phyloP scores from a whole-genome alignment of 1,140 invertebrate genomes.

The Drosophila bocki region DNA sequence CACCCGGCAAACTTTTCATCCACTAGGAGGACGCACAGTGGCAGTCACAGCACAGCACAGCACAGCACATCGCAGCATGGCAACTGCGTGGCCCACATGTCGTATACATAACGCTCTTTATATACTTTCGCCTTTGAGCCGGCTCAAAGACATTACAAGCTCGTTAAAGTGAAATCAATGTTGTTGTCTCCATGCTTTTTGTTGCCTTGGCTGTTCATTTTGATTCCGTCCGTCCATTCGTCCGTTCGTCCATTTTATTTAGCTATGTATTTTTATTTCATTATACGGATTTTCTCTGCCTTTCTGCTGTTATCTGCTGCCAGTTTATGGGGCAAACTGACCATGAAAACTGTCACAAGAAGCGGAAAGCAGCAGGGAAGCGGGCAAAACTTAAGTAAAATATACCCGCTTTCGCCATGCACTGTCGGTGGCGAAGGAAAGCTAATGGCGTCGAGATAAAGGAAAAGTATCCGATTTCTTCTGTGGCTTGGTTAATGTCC shows the following conservation, averaged over 20 bases:
- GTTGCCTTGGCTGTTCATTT: conserved; percentile 50
- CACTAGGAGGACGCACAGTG: conserved; percentile 24
- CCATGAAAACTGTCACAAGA: conserved; percentile 72
- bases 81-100: conserved; percentile 61
- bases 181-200: conserved; percentile 55
- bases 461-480: conserved; percentile 45
- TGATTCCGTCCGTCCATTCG: conserved; percentile 25
- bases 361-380: conserved; percentile 42
- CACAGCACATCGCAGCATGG: conserved; percentile 1
- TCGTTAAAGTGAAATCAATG: conserved; percentile 83
- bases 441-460: conserved; percentile 51
- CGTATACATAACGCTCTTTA: conserved; percentile 79
- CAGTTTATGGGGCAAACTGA: conserved; percentile 75
- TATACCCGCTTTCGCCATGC: conserved; percentile 33
- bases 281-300: conserved; percentile 78
- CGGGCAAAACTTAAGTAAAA: conserved; percentile 37
- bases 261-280: conserved; percentile 80
- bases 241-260: conserved; percentile 62
- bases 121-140: conserved; percentile 74
- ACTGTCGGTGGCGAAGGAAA: conserved; percentile 24
- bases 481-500: conserved; percentile 29
- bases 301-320: conserved; percentile 75
- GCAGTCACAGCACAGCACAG: conserved; percentile 10
- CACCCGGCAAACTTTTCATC: conserved; percentile 75
- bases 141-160: conserved; percentile 76